Evolutionary conservation across 2,888 invertebrate species (phyloP).

Genomic region (Drosophila histrio): DNA sequence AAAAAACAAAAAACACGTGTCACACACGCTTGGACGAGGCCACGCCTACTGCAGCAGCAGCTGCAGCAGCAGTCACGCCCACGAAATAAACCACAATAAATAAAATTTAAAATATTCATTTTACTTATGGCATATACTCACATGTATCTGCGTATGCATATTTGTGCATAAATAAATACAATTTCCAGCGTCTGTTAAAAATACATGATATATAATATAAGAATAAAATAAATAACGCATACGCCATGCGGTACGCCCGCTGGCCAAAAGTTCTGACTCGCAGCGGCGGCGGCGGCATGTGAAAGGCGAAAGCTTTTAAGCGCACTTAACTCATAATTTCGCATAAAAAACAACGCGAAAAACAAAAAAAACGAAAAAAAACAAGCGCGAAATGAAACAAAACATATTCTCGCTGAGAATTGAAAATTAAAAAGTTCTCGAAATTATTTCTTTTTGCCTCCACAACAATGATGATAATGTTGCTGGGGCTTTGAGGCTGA

Average conservation of each 20-base stretch:
- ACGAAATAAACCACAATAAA: constrained; percentile 51
- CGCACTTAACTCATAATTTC: constrained; percentile 78
- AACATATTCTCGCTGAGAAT: constrained; percentile 55
- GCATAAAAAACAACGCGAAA: constrained; percentile 17
- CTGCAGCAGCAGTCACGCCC: constrained; percentile 16
- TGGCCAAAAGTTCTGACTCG: constrained; percentile 6
- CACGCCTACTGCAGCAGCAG: constrained; percentile 2
- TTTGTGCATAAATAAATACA: constrained; percentile 70
- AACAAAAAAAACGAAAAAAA: constrained; percentile 1
- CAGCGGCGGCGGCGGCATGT: constrained; percentile 26
- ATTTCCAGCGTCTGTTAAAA: constrained; percentile 53
- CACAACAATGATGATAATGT: neutral
- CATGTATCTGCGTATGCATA: constrained; percentile 37
- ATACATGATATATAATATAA: constrained; percentile 60
- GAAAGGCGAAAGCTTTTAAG: constrained; percentile 76
- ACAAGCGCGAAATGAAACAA: constrained; percentile 3
- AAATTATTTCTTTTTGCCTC: constrained; percentile 43
- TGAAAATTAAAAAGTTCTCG: constrained; percentile 76
- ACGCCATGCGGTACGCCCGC: constrained; percentile 35
- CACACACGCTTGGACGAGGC: constrained; percentile 17
- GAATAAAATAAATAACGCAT: constrained; percentile 62
- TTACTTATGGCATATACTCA: constrained; percentile 41
- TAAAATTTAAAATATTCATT: constrained; percentile 72
- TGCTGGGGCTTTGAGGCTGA: constrained; percentile 16
- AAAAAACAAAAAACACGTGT: constrained; percentile 75